A percentile compares a stretch with the other conserved stretches of the same genome.
Conservation (phyloP, 2,888 invertebrate genomes). For the Dicranocentrus wangi region DNA sequence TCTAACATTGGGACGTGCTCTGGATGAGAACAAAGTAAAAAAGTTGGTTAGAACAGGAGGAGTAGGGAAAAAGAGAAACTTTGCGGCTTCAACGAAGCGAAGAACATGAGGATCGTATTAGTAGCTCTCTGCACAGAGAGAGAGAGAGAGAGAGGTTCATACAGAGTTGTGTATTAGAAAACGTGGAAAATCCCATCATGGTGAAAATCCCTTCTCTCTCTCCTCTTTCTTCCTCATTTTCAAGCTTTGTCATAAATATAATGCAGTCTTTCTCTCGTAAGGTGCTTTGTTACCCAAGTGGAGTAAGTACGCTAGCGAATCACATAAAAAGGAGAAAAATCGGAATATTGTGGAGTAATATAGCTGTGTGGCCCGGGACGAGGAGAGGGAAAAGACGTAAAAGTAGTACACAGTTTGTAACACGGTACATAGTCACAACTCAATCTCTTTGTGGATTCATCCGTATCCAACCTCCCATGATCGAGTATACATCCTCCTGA, state of each 20-base stretch:
- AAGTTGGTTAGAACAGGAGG: slow-evolving; percentile 6
- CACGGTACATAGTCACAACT: slow-evolving; percentile 9
- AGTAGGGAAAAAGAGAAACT: slow-evolving; percentile 31
- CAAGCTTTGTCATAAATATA: slow-evolving; percentile 55
- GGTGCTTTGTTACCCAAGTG: slow-evolving; percentile 9
- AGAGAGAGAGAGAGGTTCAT: not conserved
- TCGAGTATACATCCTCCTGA: slow-evolving; percentile 5
- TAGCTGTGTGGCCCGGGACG: slow-evolving; percentile 45
- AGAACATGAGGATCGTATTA: slow-evolving; percentile 54
- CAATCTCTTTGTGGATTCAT: slow-evolving; percentile 61
- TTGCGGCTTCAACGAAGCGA: slow-evolving; percentile 57
- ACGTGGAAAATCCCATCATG: slow-evolving; percentile 49
- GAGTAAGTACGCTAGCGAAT: too few species aligned
- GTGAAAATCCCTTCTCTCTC: slow-evolving; percentile 36
- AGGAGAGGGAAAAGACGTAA: not conserved
- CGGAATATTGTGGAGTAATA: not conserved
- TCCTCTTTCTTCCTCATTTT: slow-evolving; percentile 29
- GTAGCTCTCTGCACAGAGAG: slow-evolving; percentile 19
- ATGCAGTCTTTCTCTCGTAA: slow-evolving; percentile 28
- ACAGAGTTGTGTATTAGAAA: not conserved
- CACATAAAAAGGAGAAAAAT: too few species aligned
- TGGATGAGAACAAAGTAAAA: slow-evolving; percentile 47
- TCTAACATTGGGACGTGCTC: slow-evolving; percentile 45
- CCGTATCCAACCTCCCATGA: slow-evolving; percentile 45
- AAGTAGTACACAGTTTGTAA: not conserved